These are phyloP conservation scores for Odontocerum albicorne DNA, from an alignment of 2,888 invertebrate species.

Conservation along the genomic window DNA sequence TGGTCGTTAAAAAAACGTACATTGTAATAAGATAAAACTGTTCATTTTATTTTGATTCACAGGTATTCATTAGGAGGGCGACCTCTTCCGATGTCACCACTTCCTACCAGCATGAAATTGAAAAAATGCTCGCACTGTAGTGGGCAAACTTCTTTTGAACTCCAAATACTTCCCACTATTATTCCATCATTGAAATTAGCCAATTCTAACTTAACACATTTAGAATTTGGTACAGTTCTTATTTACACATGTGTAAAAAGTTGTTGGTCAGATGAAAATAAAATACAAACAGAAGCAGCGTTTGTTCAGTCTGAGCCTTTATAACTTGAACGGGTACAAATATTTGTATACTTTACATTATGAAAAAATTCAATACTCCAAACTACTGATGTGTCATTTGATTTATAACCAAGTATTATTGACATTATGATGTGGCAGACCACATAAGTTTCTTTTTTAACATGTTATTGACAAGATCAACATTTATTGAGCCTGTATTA, in stretches of 20 bases:
- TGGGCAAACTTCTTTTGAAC: constrained; percentile 72
- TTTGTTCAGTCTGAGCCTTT: constrained; percentile 23
- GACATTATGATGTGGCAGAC: no score
- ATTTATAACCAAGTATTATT: no score
- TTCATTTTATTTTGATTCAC: no score
- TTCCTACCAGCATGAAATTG: constrained; percentile 50
- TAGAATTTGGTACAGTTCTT: constrained; percentile 87
- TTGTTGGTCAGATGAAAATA: constrained; percentile 78
- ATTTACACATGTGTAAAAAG: constrained; percentile 81
- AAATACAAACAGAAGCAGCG: constrained; percentile 68
- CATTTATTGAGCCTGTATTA: no score
- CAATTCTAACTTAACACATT: constrained; percentile 53
- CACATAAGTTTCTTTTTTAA: no score
- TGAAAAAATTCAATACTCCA: no score
- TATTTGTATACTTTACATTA: no score
- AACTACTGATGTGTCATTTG: no score
- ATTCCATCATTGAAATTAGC: constrained; percentile 68
- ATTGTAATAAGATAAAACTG: no score
- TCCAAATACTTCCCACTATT: constrained; percentile 81
- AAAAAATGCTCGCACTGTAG: constrained; percentile 69
- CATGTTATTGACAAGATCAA: no score
- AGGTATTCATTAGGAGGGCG: constrained; percentile 76
- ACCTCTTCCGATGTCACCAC: constrained; percentile 70
- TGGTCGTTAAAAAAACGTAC: no score
- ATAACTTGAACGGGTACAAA: no score